Percentiles rank a stretch among this genome's conserved stretches.
These are phyloP conservation scores for Proisotoma minuta DNA, from an alignment of 2,888 invertebrate species.

Conservation along the genomic window DNA sequence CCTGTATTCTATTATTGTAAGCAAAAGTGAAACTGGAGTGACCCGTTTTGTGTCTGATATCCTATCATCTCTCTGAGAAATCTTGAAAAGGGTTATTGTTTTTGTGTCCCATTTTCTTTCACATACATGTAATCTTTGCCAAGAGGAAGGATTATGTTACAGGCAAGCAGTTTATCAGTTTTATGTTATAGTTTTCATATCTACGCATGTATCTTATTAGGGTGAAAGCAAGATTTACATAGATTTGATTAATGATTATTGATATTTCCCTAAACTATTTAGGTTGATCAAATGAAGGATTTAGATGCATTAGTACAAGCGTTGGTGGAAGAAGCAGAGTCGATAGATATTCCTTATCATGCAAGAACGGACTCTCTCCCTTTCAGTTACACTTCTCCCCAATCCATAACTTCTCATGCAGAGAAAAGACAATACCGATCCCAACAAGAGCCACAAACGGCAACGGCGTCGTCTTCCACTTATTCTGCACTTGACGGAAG, in stretches of 20 bases:
- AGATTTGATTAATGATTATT: slow-evolving; percentile 4
- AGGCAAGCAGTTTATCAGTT: too few species aligned
- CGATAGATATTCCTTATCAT: slow-evolving; percentile 66
- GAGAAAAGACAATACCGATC: not conserved
- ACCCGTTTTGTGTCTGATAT: too few species aligned
- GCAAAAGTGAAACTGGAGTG: too few species aligned
- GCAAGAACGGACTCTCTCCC: slow-evolving; percentile 82
- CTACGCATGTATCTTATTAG: too few species aligned
- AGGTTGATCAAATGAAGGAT: slow-evolving; percentile 47
- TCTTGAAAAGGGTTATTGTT: not conserved
- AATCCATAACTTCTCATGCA: slow-evolving; percentile 7
- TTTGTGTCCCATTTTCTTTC: not conserved
- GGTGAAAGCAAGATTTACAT: not conserved
- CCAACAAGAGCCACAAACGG: not conserved
- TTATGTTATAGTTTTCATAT: too few species aligned
- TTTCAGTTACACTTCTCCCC: slow-evolving; percentile 64
- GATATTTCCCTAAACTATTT: slow-evolving; percentile 9
- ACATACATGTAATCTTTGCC: too few species aligned
- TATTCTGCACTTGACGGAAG: not conserved
- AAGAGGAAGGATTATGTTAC: too few species aligned
- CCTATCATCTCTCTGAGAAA: too few species aligned
- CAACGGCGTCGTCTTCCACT: not conserved
- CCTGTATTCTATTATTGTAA: too few species aligned
- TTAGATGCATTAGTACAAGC: slow-evolving; percentile 45
- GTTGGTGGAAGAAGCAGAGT: slow-evolving; percentile 44